Evolutionary conservation across 1,140 invertebrate species (phyloP), one percentile per base, ranked within the genome.

Genomic region (Acromyrmex charruanus): DNA sequence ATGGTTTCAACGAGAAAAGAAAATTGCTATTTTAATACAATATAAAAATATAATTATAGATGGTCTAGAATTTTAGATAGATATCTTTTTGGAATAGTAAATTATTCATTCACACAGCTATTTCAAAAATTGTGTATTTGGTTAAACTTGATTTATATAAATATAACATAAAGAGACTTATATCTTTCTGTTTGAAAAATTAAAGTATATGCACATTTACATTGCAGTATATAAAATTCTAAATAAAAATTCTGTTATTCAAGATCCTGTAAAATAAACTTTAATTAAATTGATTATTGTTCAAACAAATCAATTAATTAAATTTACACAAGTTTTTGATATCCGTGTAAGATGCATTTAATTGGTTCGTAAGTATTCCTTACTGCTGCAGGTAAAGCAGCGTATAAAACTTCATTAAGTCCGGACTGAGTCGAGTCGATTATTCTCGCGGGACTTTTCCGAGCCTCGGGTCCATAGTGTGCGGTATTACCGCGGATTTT

Each of bases 401-500:
- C 28, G 31, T 55, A 81, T 31, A 59, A 72, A 82, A 72, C 28
- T 51, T 72, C 69, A 72, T 82, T 72, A 72, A 82, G 35, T 59
- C 51, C 66, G 21, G 51, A 35, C 59, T 7, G 53, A 72, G 58
- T 61, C 31, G 55, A 79, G 59, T 75, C 68, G 80, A 84, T 84
- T 84, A 84, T 75, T 74, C 69, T n/a, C 39, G 58, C 55, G 55
- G 55, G 25, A 61, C 80, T 84, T 74, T 74, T 35, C 72, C 53
- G 39, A 49, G 61, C 21, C 74, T 49, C 77, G 61, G 44, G 39
- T 55, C 49, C 77, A 80, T 84, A 55, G 55, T 44, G 18, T 39
- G 69, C 35, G 88, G 68, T 80, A 88, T 88, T 89, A 89, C 59
- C 59, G 81, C 35, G 81, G 82, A 88, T 88, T 89, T 89, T 88